phyloP scores from a whole-genome alignment of 2,888 invertebrate genomes.

The Pammene fasciana region DNA sequence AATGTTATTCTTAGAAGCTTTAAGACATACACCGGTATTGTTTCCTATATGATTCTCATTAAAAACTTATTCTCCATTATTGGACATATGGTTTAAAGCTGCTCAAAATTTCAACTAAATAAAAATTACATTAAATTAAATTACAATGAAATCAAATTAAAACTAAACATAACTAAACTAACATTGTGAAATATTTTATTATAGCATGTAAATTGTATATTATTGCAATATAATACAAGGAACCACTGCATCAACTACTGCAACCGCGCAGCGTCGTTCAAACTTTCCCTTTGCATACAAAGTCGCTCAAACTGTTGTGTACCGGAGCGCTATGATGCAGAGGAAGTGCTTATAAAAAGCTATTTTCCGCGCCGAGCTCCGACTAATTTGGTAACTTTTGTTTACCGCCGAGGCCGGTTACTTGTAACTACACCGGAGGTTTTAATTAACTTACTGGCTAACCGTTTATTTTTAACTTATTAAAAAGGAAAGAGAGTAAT shows the following conservation, averaged over 20 bases:
- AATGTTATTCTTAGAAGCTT: no score
- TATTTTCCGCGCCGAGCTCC: constrained; percentile 30
- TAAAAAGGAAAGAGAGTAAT: no score
- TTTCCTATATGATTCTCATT: no score
- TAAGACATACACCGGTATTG: no score
- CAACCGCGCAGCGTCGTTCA: constrained; percentile 2
- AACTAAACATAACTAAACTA: no score
- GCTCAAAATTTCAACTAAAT: no score
- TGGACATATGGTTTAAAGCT: no score
- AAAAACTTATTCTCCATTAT: no score
- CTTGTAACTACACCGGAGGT: constrained; percentile 1
- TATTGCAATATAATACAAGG: background rate
- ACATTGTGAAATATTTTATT: no score
- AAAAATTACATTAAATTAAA: no score
- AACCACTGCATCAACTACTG: background rate
- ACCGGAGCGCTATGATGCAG: constrained; percentile 19
- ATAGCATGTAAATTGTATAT: background rate
- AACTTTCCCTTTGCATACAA: constrained; percentile 32
- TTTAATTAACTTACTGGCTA: background rate
- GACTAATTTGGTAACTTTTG: constrained; percentile 40
- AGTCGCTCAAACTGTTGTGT: constrained; percentile 24
- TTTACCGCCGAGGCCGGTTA: constrained; percentile 26
- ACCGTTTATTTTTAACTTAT: background rate
- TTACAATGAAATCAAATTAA: no score
- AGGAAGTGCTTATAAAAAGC: constrained; percentile 22